Base-by-base conservation (phyloP, 2,888 invertebrate genomes). In the Microchrysa polita region DNA sequence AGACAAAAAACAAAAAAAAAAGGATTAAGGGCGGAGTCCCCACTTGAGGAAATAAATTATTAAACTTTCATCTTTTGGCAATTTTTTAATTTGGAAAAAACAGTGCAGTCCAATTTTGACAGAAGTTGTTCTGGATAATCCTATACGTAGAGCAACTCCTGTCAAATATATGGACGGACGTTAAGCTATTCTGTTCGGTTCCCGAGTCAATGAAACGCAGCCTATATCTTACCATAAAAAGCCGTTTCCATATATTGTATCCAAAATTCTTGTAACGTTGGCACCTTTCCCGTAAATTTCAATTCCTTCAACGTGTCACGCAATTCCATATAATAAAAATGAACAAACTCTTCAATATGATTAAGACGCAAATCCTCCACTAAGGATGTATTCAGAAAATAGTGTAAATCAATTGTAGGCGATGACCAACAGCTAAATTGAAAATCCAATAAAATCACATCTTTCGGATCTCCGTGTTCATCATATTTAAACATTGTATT, bases 401-500 rank as follows among this genome's bases (percentile, higher is more conserved):
- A 81, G 57, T 77, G 79, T 5, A 81, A 34, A 76, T 82, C 82
- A 0, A 78, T 48, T 0, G 79, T 77, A 1, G 81, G 81, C 0
- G 82, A 78, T 1, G 81, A 80, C 73, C 78, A 79, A 34, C 76
- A 76, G 23, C 77, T 77, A 14, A 76, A 59, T 77, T 83, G 83
- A 72, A 79, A 82, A 75, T 83, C 84, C 2, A 83, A 73, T n/a
- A 83, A 76, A 0, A 79, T 73, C 0, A 81, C 72, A 34, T 83
- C 81, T 60, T 80, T 79, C 18, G 83, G 79, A 12, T 81, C 80
- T 0, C 79, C 79, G 1, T 20, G 1, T 18, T 81, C 78, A 22
- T 78, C 57, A 73, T 82, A 78, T 52, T 80, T 78, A 27, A 83
- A 82, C 77, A 83, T 80, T 0, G 81, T 77, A 48, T 82, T 82